Evolutionary conservation across 2,113 vertebrate genomes (phyloP).

Genomic region (Ellobius talpinus): DNA sequence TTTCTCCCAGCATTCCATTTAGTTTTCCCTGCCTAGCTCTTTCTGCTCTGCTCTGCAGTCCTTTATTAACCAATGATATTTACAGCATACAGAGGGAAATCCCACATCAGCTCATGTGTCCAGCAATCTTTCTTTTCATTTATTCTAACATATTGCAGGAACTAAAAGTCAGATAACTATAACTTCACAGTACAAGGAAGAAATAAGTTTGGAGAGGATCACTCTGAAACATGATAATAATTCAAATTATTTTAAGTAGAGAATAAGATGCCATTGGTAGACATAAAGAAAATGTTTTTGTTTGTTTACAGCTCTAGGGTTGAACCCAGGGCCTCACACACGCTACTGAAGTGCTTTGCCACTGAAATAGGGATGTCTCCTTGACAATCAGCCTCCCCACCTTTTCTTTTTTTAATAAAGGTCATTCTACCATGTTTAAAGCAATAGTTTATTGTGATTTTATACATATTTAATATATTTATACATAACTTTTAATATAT

Average conservation of each 20-base stretch:
- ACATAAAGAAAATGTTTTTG: slow-evolving; percentile 2
- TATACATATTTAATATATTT: background rate
- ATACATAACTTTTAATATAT: background rate
- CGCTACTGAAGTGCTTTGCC: background rate
- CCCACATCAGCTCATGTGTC: background rate
- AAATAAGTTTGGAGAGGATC: background rate
- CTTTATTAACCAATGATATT: no score
- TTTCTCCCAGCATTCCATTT: no score
- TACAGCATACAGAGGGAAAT: no score
- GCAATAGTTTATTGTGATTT: background rate
- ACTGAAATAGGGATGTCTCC: no score
- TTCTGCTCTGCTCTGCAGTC: no score
- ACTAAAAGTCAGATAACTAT: background rate
- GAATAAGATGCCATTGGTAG: background rate
- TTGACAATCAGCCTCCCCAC: background rate
- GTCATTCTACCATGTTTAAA: background rate
- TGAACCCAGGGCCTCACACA: background rate
- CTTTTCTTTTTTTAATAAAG: background rate
- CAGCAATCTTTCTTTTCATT: background rate
- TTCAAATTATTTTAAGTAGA: slow-evolving; percentile 38
- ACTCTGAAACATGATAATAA: background rate
- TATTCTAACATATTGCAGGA: background rate
- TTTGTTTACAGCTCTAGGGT: background rate
- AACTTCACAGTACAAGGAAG: background rate
- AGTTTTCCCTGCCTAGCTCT: no score